phyloP scores from a whole-genome alignment of 2,888 invertebrate genomes.

The Drosophila yooni region DNA sequence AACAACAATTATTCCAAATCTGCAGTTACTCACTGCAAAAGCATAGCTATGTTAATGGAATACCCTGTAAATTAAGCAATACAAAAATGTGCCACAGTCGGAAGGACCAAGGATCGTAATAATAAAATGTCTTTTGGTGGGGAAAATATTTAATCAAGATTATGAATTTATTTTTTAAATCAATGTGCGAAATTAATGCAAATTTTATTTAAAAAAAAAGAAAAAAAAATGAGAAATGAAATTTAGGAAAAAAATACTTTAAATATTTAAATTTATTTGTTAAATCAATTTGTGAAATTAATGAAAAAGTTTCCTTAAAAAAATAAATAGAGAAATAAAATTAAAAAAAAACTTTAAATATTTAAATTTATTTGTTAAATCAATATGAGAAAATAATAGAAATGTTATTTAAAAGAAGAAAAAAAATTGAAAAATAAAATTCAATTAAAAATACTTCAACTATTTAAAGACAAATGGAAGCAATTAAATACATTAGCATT shows the following conservation, averaged over 20 bases:
- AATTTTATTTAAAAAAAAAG: neutral
- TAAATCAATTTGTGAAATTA: too few species aligned
- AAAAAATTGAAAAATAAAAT: too few species aligned
- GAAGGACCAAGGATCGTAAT: neutral
- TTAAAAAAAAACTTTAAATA: too few species aligned
- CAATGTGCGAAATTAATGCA: neutral
- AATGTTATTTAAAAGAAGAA: too few species aligned
- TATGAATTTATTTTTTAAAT: neutral
- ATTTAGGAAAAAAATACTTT: neutral
- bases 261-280: too few species aligned
- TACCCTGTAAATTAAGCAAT: slow-evolving; percentile 10
- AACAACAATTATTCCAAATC: slow-evolving; percentile 22
- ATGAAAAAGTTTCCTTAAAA: too few species aligned
- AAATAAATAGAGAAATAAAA: too few species aligned
- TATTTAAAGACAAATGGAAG: neutral
- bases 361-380: too few species aligned
- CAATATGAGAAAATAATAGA: too few species aligned
- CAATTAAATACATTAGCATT: neutral
- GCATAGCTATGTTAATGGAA: neutral
- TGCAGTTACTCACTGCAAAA: slow-evolving; percentile 34
- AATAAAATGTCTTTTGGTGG: neutral
- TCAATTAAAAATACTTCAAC: too few species aligned
- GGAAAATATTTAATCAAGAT: neutral
- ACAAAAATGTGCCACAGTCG: neutral
- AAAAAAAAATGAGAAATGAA: neutral